These are phyloP conservation scores for Scolanthus callimorphus DNA, from an alignment of 92 coral and sea anemone genomes.

Conservation along the genomic window DNA sequence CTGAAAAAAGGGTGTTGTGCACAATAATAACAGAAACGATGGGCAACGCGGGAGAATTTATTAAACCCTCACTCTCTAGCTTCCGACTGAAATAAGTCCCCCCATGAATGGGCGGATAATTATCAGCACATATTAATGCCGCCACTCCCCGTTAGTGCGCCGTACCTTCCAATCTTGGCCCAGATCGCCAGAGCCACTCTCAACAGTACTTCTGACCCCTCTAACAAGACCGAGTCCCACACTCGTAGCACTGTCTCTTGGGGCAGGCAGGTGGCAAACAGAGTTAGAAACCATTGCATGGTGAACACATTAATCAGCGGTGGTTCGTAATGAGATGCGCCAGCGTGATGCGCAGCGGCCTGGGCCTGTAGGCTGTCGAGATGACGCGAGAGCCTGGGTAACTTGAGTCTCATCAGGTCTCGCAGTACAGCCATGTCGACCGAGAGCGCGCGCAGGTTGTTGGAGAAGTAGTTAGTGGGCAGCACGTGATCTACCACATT, in stretches of 20 bases:
- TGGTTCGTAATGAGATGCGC: slow-evolving; percentile 82
- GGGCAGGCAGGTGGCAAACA: slow-evolving; percentile 95
- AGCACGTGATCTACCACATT: slow-evolving; percentile 91
- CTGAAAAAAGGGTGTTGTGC: no score
- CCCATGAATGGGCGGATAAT: no score
- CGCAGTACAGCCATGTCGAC: slow-evolving; percentile 99
- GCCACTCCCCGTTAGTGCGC: no score
- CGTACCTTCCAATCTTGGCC: slow-evolving; percentile 95
- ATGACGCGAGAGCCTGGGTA: slow-evolving; percentile 84
- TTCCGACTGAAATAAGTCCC: no score
- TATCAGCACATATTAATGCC: no score
- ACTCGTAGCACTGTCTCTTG: slow-evolving; percentile 95
- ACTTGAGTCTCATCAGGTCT: slow-evolving; percentile 87
- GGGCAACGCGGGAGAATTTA: no score
- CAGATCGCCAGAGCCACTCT: slow-evolving; percentile 97
- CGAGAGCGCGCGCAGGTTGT: slow-evolving; percentile 92
- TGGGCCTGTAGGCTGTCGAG: slow-evolving; percentile 87
- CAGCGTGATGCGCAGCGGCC: slow-evolving; percentile 70
- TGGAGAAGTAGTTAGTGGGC: slow-evolving; percentile 95
- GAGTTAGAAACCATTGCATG: slow-evolving; percentile 99
- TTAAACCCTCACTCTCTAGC: no score
- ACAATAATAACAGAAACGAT: no score
- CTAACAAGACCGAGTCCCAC: slow-evolving; percentile 95
- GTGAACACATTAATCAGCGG: slow-evolving; percentile 98
- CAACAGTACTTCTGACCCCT: slow-evolving; percentile 94